Conservation (phyloP, 2,113 vertebrate genomes). For the Scatophagus argus region DNA sequence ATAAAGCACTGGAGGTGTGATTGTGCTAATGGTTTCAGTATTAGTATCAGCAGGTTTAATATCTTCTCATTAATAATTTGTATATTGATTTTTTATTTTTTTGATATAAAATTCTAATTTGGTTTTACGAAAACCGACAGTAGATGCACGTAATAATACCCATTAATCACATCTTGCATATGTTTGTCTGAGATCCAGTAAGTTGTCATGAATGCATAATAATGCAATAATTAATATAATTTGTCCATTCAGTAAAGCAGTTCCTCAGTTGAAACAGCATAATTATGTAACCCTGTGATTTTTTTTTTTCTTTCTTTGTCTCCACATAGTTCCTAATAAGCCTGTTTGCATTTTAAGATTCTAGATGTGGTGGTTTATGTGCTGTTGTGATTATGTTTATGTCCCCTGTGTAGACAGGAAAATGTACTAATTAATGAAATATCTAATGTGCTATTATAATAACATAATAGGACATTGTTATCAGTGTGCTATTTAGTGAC, state of each 20-base stretch:
- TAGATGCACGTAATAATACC: not conserved
- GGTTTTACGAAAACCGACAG: not conserved
- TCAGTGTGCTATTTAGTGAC: too few relatives aligned
- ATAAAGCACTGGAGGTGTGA: slow-evolving; percentile 28
- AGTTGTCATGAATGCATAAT: too few relatives aligned
- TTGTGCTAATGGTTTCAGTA: slow-evolving; percentile 31
- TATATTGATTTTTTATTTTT: not conserved
- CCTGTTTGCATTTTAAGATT: not conserved
- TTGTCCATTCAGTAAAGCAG: too few relatives aligned
- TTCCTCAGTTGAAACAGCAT: not conserved
- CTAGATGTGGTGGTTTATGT: not conserved
- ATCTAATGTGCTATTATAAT: too few relatives aligned
- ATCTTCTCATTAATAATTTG: not conserved
- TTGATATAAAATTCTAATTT: not conserved
- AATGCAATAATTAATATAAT: too few relatives aligned
- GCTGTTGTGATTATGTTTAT: not conserved
- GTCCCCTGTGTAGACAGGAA: not conserved
- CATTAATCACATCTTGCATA: not conserved
- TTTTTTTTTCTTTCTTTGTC: too few relatives aligned
- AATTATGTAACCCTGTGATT: not conserved
- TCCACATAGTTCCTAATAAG: not conserved
- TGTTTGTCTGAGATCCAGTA: too few relatives aligned
- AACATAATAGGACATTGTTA: too few relatives aligned
- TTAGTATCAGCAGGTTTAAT: not conserved
- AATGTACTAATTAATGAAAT: not conserved